phyloP scores from a whole-genome alignment of 1,140 invertebrate genomes.

The Pseudomyrmex dendroicus region DNA sequence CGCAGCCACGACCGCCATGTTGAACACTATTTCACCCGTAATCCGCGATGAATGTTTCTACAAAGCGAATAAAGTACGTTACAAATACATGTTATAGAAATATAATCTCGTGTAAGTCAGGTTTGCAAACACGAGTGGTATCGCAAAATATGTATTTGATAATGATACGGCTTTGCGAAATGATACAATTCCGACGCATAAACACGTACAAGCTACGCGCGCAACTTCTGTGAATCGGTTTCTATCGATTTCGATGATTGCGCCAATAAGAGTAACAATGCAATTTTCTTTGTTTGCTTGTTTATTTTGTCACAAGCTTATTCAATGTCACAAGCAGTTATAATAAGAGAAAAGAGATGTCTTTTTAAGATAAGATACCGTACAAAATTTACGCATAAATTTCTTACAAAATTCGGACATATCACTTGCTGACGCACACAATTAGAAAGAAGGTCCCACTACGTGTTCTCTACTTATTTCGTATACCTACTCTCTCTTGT shows the following conservation, averaged over 20 bases:
- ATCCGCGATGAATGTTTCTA: background rate
- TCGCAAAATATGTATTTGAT: background rate
- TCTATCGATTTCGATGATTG: background rate
- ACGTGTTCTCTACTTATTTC: no score
- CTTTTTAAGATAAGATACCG: background rate
- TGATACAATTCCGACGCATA: background rate
- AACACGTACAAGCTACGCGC: no score
- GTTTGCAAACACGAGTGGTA: background rate
- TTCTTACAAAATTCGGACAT: no score
- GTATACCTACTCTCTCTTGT: background rate
- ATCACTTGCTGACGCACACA: no score
- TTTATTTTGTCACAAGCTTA: no score
- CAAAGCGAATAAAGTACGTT: background rate
- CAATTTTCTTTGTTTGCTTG: no score
- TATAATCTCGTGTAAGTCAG: background rate
- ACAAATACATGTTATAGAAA: background rate
- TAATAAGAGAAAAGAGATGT: no score
- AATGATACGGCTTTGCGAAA: background rate
- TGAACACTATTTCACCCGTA: background rate
- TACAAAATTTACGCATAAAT: no score
- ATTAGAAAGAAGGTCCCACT: no score
- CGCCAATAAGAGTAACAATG: background rate
- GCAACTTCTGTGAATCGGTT: no score
- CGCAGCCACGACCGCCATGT: background rate
- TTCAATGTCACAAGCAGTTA: no score